These are phyloP conservation scores for Anoplopoma fimbria DNA, from an alignment of 2,113 vertebrate species.

Conservation along the genomic window DNA sequence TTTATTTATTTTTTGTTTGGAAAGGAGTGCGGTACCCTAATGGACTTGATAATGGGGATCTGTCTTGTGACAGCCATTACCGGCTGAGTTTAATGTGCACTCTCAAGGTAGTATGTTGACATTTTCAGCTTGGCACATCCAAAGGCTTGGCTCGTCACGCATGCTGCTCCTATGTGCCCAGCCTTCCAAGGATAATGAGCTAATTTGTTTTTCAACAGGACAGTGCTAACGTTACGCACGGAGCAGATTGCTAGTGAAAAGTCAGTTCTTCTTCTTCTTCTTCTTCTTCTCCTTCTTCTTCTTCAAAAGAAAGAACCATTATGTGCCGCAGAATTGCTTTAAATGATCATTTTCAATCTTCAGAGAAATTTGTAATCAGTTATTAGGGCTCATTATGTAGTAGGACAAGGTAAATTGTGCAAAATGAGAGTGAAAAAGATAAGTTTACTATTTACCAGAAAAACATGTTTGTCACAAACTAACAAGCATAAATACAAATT, in stretches of 20 bases:
- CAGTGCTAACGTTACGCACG: constrained; percentile 45
- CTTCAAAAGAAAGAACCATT: constrained; percentile 33
- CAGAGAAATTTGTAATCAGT: constrained; percentile 14
- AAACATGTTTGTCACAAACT: not conserved
- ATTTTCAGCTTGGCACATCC: constrained; percentile 78
- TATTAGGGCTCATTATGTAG: constrained; percentile 28
- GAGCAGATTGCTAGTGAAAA: constrained; percentile 28
- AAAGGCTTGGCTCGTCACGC: constrained; percentile 70
- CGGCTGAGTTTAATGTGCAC: constrained; percentile 75
- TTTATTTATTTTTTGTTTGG: not conserved
- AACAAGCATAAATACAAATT: not conserved
- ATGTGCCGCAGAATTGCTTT: constrained; percentile 14
- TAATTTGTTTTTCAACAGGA: constrained; percentile 75
- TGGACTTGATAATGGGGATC: constrained; percentile 77
- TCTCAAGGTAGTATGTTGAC: constrained; percentile 79
- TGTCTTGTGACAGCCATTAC: constrained; percentile 78
- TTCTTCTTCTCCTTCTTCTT: constrained; percentile 14
- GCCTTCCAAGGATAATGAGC: constrained; percentile 78
- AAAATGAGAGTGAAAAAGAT: constrained; percentile 2
- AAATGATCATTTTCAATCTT: constrained; percentile 15
- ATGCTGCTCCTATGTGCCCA: constrained; percentile 59
- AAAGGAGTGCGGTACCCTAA: constrained; percentile 60
- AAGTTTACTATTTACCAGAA: not conserved
- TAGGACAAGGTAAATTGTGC: not conserved
- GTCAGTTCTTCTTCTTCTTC: constrained; percentile 8